Conservation (phyloP, 2,888 invertebrate species). For the Ypsolopha scabrella region DNA sequence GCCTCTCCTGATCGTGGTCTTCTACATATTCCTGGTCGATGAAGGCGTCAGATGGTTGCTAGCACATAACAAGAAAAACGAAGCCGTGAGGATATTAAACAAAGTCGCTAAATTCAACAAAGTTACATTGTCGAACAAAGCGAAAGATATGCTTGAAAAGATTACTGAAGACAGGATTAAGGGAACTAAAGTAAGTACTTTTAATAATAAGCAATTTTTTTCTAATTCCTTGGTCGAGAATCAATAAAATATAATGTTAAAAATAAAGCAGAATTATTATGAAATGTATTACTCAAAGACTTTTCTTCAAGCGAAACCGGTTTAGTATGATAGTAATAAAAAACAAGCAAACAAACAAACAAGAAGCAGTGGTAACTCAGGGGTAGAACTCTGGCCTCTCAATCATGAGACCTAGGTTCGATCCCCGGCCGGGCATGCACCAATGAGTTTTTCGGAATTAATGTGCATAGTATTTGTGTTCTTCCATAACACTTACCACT, state of each 20-base stretch:
- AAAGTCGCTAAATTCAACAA: slow-evolving; percentile 77
- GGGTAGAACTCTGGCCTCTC: too few species aligned
- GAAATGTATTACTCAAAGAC: too few species aligned
- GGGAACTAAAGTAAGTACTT: background rate
- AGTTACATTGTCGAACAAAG: slow-evolving; percentile 64
- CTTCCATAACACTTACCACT: too few species aligned
- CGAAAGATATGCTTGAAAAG: slow-evolving; percentile 50
- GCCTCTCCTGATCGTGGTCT: slow-evolving; percentile 76
- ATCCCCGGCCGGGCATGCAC: too few species aligned
- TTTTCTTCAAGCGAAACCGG: too few species aligned
- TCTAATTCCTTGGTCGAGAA: background rate
- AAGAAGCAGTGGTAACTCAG: too few species aligned
- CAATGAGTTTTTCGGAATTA: too few species aligned
- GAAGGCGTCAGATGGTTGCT: slow-evolving; percentile 86
- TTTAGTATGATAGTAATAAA: too few species aligned
- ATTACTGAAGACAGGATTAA: slow-evolving; percentile 37
- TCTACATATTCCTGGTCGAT: slow-evolving; percentile 79
- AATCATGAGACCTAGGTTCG: too few species aligned
- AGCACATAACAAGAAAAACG: slow-evolving; percentile 74
- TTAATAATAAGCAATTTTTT: background rate
- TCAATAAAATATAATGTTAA: background rate
- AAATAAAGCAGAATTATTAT: background rate
- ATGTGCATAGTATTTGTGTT: too few species aligned
- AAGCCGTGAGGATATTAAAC: slow-evolving; percentile 74
- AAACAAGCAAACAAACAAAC: too few species aligned